These are phyloP conservation scores for Morone saxatilis DNA, from an alignment of 2,113 vertebrate genomes.

Conservation along the genomic window DNA sequence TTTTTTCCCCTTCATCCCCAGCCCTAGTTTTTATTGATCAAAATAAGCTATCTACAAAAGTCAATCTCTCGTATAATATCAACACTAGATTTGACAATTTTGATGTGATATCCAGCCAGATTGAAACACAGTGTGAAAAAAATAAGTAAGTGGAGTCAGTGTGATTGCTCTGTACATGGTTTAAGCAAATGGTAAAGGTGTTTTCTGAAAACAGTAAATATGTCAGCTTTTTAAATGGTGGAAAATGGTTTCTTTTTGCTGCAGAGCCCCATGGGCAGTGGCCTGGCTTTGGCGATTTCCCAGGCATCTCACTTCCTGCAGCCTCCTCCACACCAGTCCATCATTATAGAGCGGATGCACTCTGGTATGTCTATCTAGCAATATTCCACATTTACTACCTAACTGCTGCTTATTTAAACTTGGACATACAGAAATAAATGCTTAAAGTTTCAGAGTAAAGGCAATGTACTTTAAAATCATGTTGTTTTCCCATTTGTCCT, in stretches of 20 bases:
- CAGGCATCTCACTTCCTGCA: constrained; percentile 99
- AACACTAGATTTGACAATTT: no score
- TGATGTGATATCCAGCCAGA: no score
- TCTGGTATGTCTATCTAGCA: constrained; percentile 85
- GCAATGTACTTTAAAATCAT: neutral
- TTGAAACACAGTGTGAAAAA: neutral
- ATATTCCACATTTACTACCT: neutral
- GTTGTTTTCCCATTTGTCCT: neutral
- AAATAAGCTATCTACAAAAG: neutral
- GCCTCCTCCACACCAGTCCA: constrained; percentile 98
- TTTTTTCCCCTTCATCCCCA: no score
- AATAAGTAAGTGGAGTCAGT: neutral
- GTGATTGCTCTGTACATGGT: neutral
- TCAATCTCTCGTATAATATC: no score
- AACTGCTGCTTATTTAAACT: neutral
- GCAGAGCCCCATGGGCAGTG: constrained; percentile 94
- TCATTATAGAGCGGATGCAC: constrained; percentile 99
- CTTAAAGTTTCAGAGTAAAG: neutral
- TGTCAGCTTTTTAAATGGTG: neutral
- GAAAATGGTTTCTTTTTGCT: neutral
- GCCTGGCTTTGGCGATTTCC: constrained; percentile 96
- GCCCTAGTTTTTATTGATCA: neutral
- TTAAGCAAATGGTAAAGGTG: neutral
- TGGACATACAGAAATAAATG: neutral
- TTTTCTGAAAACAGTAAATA: neutral